Conservation (phyloP, 64 coral and sea anemone species). For the Exaiptasia diaphana region DNA sequence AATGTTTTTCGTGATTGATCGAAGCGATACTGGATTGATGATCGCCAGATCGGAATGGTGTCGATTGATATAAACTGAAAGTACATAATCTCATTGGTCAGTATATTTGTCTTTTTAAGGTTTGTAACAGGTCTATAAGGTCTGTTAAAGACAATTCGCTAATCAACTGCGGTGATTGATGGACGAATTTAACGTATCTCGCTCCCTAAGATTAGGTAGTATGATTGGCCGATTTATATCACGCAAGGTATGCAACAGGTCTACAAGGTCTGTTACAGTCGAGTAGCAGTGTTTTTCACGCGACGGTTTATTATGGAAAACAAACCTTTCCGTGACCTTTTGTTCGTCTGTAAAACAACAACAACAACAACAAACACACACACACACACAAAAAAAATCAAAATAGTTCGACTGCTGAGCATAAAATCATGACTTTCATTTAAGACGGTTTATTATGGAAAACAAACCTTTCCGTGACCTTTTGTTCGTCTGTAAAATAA, state of each 20-base stretch:
- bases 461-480: neutral
- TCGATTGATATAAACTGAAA: neutral
- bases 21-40: neutral
- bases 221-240: neutral
- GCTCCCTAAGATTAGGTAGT: neutral
- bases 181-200: neutral
- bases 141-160: too few species aligned
- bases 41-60: neutral
- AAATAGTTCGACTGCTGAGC: too few species aligned
- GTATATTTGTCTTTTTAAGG: neutral
- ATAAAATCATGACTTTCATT: too few species aligned
- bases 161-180: neutral
- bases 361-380: too few species aligned
- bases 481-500: neutral
- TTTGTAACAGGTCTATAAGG: neutral
- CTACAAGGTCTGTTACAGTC: neutral
- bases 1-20: neutral
- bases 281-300: neutral
- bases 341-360: neutral
- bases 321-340: neutral
- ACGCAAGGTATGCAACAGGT: neutral
- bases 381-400: too few species aligned
- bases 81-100: neutral
- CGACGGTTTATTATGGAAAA: neutral
- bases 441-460: too few species aligned